Conservation (phyloP, 1,140 invertebrate genomes). For the Eumaeus atala region DNA sequence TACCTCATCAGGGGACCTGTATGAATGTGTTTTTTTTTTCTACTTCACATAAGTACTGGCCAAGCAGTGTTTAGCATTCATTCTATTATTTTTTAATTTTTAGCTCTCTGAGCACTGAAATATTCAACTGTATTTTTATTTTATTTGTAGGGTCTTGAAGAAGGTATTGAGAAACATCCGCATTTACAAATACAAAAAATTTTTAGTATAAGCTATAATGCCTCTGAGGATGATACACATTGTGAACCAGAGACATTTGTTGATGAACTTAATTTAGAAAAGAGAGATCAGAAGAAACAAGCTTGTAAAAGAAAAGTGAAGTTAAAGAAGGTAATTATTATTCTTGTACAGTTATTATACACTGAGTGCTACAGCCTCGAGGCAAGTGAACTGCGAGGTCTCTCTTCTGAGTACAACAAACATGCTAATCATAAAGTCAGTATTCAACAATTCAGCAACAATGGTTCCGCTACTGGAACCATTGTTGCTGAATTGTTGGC, state of each 20-base stretch:
- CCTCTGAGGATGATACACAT: constrained; percentile 21
- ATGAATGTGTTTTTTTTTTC: too few species aligned
- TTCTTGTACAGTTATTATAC: not conserved
- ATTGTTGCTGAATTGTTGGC: too few species aligned
- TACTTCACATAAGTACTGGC: too few species aligned
- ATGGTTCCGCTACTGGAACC: too few species aligned
- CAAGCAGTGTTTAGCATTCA: too few species aligned
- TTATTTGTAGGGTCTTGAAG: not conserved
- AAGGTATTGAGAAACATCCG: constrained; percentile 1
- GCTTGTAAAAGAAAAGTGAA: constrained; percentile 25
- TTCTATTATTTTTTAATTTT: too few species aligned
- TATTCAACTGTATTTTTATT: not conserved
- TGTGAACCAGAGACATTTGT: constrained; percentile 43
- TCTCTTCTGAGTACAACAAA: too few species aligned
- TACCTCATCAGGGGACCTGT: too few species aligned
- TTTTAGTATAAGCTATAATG: not conserved
- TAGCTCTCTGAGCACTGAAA: not conserved
- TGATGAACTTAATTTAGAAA: constrained; percentile 29
- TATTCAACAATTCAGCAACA: too few species aligned
- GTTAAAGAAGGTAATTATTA: constrained; percentile 22
- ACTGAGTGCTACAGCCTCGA: too few species aligned
- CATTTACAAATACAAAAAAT: constrained; percentile 15
- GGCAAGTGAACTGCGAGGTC: too few species aligned
- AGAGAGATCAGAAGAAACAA: constrained; percentile 18
- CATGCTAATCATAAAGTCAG: too few species aligned